Conservation (phyloP, 2,888 invertebrate species). For the Chironomus tentans region DNA sequence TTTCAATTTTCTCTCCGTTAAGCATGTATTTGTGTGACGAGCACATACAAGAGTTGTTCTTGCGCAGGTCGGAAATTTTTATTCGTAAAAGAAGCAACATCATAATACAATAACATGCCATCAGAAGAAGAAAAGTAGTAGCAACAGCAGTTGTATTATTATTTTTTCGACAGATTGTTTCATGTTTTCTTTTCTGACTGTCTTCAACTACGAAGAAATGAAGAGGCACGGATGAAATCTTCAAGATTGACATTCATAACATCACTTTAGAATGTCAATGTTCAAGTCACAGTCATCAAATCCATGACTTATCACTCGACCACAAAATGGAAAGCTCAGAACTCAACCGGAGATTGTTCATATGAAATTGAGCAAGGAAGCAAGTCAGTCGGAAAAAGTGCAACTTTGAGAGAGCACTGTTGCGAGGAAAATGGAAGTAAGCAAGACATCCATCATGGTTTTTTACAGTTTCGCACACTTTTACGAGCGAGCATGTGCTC, state of each 20-base stretch:
- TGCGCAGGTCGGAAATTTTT: background rate
- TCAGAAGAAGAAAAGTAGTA: background rate
- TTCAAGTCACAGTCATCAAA: too few species aligned
- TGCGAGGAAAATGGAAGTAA: background rate
- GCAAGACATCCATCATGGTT: constrained; percentile 2
- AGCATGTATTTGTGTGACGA: background rate
- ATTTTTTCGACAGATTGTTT: too few species aligned
- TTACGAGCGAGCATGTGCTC: background rate
- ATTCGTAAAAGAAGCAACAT: background rate
- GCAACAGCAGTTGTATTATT: background rate
- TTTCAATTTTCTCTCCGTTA: background rate
- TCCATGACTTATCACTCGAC: too few species aligned
- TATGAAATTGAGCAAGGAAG: too few species aligned
- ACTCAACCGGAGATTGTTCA: background rate
- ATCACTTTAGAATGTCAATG: too few species aligned
- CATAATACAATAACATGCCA: background rate
- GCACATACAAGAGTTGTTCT: background rate
- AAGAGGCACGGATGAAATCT: too few species aligned
- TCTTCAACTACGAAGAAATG: too few species aligned
- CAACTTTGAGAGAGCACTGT: background rate
- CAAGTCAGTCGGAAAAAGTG: background rate
- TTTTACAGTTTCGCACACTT: background rate
- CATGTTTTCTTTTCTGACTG: too few species aligned
- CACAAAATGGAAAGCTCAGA: background rate
- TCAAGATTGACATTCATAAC: too few species aligned